Evolutionary conservation across 1,140 invertebrate genomes (phyloP), one percentile per base, ranked within the genome.

Genomic region (Bathynomus jamesi): DNA sequence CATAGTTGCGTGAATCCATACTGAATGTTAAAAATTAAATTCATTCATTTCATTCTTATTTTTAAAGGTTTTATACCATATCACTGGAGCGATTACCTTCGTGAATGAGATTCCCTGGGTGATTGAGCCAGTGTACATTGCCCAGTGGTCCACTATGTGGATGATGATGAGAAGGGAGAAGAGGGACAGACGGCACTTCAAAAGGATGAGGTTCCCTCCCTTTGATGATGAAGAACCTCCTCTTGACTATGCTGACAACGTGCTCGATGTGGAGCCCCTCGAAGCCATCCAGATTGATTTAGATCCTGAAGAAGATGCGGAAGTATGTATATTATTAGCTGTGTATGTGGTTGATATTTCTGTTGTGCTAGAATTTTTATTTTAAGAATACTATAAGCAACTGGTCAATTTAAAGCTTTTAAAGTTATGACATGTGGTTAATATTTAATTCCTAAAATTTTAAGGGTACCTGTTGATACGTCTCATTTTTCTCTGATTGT

Each of bases 131-230:
- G 90, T 99, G 1, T 99, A 98, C 81, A 96, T 99, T 78, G 96
- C 96, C 13, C 98, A 99, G 83, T 99, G 98, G 98, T 97, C 92
- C 63, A 96, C 97, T 4, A 99, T 99, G 96, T 99, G 98, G 98
- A 98, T 99, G 76, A 99, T 99, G 95, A 99, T 99, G 96, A 86
- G 98, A 78, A 87, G 98, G 77, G 98, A 99, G 81, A 99, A 99
- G 83, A 84, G 98, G 74, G 98, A 99, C 87, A 89, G 98, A 81
- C 87, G 97, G 40, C 98, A 99, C 83, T 99, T 99, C 81, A 98
- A 99, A 83, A 86, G 98, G 76, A 99, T 99, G 98, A 86, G 98
- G 78, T 99, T 99, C 81, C 98, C 98, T 30, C 98, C 98, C 0
- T 99, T 99, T 83, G 98, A 99, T 83, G 98, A 99, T 85, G 98